Conservation (phyloP, 1,140 invertebrate genomes). For the Trialeurodes vaporariorum region DNA sequence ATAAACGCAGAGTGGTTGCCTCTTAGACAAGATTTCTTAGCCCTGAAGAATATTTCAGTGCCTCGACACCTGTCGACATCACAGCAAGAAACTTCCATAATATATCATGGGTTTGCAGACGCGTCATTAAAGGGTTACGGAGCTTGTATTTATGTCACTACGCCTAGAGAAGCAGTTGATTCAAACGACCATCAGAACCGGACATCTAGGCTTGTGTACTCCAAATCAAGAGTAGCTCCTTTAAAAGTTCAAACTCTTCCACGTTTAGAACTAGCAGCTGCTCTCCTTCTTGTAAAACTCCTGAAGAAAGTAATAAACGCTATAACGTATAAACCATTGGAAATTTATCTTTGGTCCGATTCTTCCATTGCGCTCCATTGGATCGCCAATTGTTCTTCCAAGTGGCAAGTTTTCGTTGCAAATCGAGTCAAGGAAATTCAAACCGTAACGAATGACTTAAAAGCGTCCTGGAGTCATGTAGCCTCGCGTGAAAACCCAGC, state of each 20-base stretch:
- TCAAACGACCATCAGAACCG: constrained; percentile 7
- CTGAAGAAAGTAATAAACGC: neutral
- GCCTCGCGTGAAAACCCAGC: no score
- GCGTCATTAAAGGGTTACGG: constrained; percentile 29
- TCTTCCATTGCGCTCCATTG: constrained; percentile 7
- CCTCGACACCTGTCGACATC: neutral
- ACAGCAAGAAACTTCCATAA: neutral
- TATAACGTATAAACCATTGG: neutral
- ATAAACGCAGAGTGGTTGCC: constrained; percentile 1
- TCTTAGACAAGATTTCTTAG: neutral
- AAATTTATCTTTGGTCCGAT: constrained; percentile 12
- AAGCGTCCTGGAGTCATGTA: no score
- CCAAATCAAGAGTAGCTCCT: constrained; percentile 20
- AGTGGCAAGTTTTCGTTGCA: constrained; percentile 13
- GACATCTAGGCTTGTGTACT: constrained; percentile 14
- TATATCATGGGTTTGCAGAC: constrained; percentile 31
- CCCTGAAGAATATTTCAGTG: neutral
- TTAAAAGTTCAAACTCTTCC: constrained; percentile 33
- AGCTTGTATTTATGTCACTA: constrained; percentile 23
- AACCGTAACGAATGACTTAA: no score
- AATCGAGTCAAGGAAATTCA: constrained; percentile 12
- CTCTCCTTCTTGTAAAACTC: constrained; percentile 26
- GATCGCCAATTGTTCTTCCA: neutral
- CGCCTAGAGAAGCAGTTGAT: constrained; percentile 10
- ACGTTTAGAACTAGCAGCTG: constrained; percentile 36